Conservation (phyloP, 2,888 invertebrate species). For the Cremastinae sp. region DNA sequence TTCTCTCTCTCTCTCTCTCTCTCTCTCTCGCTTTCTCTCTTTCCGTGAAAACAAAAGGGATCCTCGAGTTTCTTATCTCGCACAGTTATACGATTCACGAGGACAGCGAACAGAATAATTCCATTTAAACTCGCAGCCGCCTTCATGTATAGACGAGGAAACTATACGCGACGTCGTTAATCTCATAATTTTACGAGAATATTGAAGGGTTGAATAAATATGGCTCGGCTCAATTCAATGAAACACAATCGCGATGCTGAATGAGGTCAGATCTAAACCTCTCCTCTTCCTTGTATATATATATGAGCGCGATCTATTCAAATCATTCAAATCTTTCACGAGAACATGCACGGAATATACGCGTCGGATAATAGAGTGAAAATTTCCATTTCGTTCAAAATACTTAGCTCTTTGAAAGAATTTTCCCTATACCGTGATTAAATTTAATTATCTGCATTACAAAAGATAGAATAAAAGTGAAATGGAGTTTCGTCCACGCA, state of each 20-base stretch:
- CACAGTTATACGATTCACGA: constrained; percentile 38
- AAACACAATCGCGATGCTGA: constrained; percentile 4
- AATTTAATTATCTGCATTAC: too few relatives aligned
- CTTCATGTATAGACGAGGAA: constrained; percentile 13
- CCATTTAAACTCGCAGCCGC: constrained; percentile 37
- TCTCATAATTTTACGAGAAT: constrained; percentile 41
- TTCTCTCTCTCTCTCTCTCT: too few relatives aligned
- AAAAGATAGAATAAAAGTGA: too few relatives aligned
- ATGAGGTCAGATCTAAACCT: constrained; percentile 25
- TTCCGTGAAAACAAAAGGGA: constrained; percentile 41
- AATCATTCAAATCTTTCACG: background rate
- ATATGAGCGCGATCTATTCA: background rate
- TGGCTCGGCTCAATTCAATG: constrained; percentile 12
- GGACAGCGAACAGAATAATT: constrained; percentile 46
- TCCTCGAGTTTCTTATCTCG: constrained; percentile 47
- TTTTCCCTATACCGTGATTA: too few relatives aligned
- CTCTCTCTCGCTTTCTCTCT: too few relatives aligned
- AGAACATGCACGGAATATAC: background rate
- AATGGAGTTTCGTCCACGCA: too few relatives aligned
- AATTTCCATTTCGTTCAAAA: too few relatives aligned
- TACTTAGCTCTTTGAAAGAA: too few relatives aligned
- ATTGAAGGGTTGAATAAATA: constrained; percentile 55
- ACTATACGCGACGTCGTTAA: constrained; percentile 36
- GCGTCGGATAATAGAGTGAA: background rate
- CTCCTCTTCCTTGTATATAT: background rate